Conservation (phyloP, 2,888 invertebrate genomes). For the Euzetes globulus region DNA sequence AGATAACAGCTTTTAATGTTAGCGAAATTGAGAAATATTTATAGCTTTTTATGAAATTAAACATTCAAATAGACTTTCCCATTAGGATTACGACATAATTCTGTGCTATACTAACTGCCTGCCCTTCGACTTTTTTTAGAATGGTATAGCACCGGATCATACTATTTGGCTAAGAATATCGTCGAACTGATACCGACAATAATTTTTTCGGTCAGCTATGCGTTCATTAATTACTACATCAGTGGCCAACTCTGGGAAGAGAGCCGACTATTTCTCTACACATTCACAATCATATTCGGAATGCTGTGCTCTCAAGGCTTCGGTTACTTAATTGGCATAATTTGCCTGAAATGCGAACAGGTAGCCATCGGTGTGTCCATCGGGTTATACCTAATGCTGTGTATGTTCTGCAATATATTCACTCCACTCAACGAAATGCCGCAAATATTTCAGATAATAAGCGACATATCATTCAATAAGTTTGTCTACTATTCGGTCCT, state of each 20-base stretch:
- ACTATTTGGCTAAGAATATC: conserved; percentile 17
- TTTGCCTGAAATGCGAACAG: conserved; percentile 12
- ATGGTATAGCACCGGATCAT: conserved; percentile 27
- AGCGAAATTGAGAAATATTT: too few relatives aligned
- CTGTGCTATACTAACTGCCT: background rate
- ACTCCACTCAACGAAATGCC: conserved; percentile 25
- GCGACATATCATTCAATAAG: conserved; percentile 24
- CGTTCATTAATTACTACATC: conserved; percentile 13
- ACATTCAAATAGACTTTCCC: background rate
- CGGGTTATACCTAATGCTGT: conserved; percentile 9
- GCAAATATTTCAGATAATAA: conserved; percentile 10
- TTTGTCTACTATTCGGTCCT: conserved; percentile 10
- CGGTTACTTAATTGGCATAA: conserved; percentile 21
- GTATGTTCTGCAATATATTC: conserved; percentile 26
- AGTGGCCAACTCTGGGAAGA: background rate
- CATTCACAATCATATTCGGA: background rate
- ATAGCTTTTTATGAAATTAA: too few relatives aligned
- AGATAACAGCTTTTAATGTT: too few relatives aligned
- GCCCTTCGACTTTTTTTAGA: background rate
- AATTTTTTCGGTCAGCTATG: background rate
- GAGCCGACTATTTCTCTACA: background rate
- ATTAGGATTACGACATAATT: too few relatives aligned
- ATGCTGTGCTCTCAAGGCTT: conserved; percentile 17
- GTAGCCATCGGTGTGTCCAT: conserved; percentile 19
- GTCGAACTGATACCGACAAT: conserved; percentile 2